Conservation (phyloP, 2,113 vertebrate genomes). For the Neogobius melanostomus region DNA sequence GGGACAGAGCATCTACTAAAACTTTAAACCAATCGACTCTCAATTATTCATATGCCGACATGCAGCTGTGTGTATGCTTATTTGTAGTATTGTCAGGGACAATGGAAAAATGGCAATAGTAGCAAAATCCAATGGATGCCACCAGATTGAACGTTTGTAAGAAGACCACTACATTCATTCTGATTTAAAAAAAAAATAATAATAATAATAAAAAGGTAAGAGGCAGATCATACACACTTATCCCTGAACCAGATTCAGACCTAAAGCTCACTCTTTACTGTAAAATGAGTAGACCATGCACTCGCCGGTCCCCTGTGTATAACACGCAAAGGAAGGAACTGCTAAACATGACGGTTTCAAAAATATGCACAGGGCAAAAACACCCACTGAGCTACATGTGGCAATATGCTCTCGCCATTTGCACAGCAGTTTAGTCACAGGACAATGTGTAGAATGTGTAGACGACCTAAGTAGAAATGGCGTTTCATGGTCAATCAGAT, state of each 20-base stretch:
- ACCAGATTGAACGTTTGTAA: conserved; percentile 21
- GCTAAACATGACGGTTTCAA: conserved; percentile 61
- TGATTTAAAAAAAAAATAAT: background rate
- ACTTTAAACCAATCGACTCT: conserved; percentile 41
- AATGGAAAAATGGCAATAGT: no score
- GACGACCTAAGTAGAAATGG: conserved; percentile 13
- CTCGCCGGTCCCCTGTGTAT: conserved; percentile 56
- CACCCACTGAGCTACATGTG: conserved; percentile 15
- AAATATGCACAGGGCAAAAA: conserved; percentile 26
- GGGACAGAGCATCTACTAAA: conserved; percentile 32
- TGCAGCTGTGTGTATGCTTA: conserved; percentile 1
- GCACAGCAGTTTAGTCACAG: background rate
- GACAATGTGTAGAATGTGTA: conserved; percentile 1
- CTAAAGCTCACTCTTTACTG: background rate
- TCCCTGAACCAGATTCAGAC: background rate
- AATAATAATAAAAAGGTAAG: no score
- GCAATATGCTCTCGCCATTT: conserved; percentile 34
- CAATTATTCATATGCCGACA: conserved; percentile 35
- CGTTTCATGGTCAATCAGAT: no score
- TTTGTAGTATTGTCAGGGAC: conserved; percentile 4
- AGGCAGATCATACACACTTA: background rate
- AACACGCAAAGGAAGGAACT: conserved; percentile 80
- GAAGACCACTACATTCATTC: background rate
- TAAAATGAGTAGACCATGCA: conserved; percentile 47
- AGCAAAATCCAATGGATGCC: conserved; percentile 30